phyloP scores from a whole-genome alignment of 2,888 invertebrate species.

The Drosophila anomelani region DNA sequence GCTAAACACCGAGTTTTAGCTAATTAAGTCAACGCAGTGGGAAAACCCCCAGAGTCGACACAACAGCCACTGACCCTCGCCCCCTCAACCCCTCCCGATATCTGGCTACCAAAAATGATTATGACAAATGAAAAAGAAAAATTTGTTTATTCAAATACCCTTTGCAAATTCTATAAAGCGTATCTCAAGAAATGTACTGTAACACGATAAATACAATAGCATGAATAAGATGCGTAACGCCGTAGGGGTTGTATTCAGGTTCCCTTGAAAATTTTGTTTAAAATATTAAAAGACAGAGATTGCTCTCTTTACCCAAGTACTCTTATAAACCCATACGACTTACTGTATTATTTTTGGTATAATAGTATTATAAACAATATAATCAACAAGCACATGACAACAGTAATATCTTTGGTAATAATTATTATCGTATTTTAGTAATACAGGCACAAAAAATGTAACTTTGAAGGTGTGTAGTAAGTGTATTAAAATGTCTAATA shows the following conservation, averaged over 20 bases:
- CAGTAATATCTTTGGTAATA: no score
- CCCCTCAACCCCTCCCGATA: not conserved
- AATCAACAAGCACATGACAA: no score
- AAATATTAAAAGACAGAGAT: not conserved
- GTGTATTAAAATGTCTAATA: not conserved
- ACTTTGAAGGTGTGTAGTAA: not conserved
- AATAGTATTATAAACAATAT: no score
- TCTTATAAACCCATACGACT: no score
- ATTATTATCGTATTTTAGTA: not conserved
- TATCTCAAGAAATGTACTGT: not conserved
- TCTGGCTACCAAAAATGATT: constrained; percentile 1
- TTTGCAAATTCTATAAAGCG: not conserved
- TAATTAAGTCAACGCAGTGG: constrained; percentile 72
- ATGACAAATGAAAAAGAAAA: not conserved
- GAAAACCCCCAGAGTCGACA: constrained; percentile 40
- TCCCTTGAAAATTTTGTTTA: not conserved
- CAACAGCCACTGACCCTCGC: constrained; percentile 9
- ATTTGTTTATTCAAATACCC: not conserved
- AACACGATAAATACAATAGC: not conserved
- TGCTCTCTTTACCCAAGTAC: not conserved
- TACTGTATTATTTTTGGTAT: no score
- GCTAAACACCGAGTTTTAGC: constrained; percentile 64
- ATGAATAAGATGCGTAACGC: not conserved
- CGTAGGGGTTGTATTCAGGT: not conserved
- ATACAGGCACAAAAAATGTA: not conserved